Base-by-base conservation (phyloP, 2,888 invertebrate species). In the Acleris emargana region DNA sequence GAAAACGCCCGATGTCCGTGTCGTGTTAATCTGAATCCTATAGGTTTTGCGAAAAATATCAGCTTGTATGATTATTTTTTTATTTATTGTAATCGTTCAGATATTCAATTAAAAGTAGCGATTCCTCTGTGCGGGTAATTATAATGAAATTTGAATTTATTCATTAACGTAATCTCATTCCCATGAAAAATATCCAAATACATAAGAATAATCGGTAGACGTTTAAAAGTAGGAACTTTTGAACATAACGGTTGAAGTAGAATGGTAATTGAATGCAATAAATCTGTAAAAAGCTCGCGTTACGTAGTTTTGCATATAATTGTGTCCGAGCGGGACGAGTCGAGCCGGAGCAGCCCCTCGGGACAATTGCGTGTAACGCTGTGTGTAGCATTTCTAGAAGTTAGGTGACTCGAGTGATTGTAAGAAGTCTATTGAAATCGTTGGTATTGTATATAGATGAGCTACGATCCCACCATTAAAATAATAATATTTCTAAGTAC, bases 381-480 rank as follows among this genome's bases (percentile, higher is more conserved):
- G 51, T 76, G 82, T 68, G 60, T 66, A 66, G 66, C 66, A 74
- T 80, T 74, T 71, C 75, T 81, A 81, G 80, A 79, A 74, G 82
- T 76, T 90, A 89, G 89, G 88, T 78, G 88, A 89, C 88, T 89
- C 86, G 89, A 88, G 86, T 88, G 90, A 89, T 89, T 88, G 87
- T 88, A 78, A 86, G 87, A 85, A 87, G 87, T 89, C 83, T 88
- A 87, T 83, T 87, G 80, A 86, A 88, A 84, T 84, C 85, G 88
- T 89, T 84, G 89, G 90, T 89, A 88, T 87, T 91, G 89, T 91
- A 91, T 86, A 91, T 92, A 91, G 86, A 88, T 87, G 88, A 91
- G 86, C 85, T 91, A 88, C 86, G 87, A 91, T 91, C 92, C 92
- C 92, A 92, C 92, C 92, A 92, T 91, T 86, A 82, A 83, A 91